A percentile compares a stretch with the other conserved stretches of the same genome.
phyloP scores from a whole-genome alignment of 2,888 invertebrate species.

The Nymphalis c-album region DNA sequence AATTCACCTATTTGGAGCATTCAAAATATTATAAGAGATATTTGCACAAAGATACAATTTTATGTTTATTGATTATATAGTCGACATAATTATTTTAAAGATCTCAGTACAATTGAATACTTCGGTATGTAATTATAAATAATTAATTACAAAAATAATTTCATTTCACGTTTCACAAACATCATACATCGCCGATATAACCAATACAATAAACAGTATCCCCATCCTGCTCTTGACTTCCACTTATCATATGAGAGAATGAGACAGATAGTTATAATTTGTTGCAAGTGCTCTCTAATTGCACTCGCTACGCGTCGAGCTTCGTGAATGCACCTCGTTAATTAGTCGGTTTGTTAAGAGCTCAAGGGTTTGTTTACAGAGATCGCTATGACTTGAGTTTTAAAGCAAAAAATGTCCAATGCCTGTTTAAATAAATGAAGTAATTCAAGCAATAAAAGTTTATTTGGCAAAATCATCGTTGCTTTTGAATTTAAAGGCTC shows the following conservation, averaged over 20 bases:
- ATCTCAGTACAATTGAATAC: no score
- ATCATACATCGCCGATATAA: constrained; percentile 1
- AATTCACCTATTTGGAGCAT: no score
- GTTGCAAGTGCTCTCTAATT: constrained; percentile 41
- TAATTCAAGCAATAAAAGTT: constrained; percentile 2
- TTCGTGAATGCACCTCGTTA: constrained; percentile 65
- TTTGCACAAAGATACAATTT: no score
- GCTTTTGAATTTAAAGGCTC: not conserved
- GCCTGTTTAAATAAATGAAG: constrained; percentile 9
- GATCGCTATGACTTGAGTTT: constrained; percentile 23
- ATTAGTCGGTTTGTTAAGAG: constrained; percentile 74
- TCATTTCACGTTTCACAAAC: not conserved
- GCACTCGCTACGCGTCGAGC: constrained; percentile 44
- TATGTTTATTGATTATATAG: no score
- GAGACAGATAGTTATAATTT: constrained; percentile 35
- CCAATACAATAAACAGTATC: constrained; percentile 2
- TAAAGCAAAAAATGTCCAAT: not conserved
- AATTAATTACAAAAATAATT: not conserved
- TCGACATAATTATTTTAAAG: no score
- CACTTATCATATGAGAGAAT: constrained; percentile 30
- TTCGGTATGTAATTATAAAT: no score
- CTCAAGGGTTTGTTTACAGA: constrained; percentile 56
- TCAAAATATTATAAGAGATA: no score
- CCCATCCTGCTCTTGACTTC: constrained; percentile 6
- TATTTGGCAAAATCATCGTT: not conserved